Percentiles rank a stretch among this genome's conserved stretches.
Conservation (phyloP, 2,797 vertebrate genomes). For the Gastrophryne carolinensis region DNA sequence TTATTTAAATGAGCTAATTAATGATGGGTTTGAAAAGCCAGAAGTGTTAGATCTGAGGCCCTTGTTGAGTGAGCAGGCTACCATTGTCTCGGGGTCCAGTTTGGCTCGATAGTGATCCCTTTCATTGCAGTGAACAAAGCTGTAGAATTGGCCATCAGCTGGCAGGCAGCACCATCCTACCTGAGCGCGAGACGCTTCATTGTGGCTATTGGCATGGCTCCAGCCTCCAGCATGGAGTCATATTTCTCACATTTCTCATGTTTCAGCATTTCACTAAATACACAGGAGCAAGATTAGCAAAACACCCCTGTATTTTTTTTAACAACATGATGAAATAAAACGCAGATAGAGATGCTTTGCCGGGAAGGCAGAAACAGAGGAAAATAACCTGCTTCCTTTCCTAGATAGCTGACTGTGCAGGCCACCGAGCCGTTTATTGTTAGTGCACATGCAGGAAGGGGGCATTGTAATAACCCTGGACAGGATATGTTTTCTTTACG, state of each 20-base stretch:
- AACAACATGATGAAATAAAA: constrained; percentile 29
- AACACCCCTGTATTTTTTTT: constrained; percentile 25
- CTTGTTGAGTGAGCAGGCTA: not conserved
- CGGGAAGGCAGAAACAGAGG: not conserved
- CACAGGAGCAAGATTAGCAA: constrained; percentile 11
- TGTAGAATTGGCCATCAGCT: not conserved
- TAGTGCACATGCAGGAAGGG: constrained; percentile 12
- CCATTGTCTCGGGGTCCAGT: not conserved
- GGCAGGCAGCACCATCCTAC: not conserved
- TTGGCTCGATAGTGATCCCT: not conserved
- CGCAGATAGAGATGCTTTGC: not conserved
- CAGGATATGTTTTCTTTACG: constrained; percentile 7
- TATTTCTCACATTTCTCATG: constrained; percentile 18
- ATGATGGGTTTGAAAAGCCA: not conserved
- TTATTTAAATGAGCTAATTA: not conserved
- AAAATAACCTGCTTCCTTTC: constrained; percentile 10
- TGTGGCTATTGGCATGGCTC: constrained; percentile 30
- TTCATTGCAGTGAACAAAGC: not conserved
- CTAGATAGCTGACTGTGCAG: not conserved
- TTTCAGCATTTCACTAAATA: not conserved
- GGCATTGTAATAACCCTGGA: constrained; percentile 1
- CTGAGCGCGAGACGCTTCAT: constrained; percentile 2
- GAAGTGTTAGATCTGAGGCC: not conserved
- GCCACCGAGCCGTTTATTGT: not conserved
- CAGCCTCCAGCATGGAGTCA: not conserved